phyloP scores from a whole-genome alignment of 2,888 invertebrate genomes.

The Polia nebulosa region DNA sequence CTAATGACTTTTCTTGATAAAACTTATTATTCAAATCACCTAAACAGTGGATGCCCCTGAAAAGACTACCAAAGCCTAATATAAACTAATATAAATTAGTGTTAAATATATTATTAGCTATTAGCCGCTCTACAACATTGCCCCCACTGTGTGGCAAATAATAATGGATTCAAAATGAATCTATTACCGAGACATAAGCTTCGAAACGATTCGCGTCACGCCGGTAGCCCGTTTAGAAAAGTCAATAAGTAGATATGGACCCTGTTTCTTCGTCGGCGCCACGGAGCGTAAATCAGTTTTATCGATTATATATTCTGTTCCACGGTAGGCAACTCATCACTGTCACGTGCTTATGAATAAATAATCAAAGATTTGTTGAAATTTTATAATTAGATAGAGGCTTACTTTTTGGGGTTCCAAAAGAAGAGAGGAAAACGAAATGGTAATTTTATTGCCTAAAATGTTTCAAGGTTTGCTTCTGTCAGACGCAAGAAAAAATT shows the following conservation, averaged over 20 bases:
- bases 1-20: constrained; percentile 10
- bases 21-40: constrained; percentile 1
- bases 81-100: constrained; percentile 17
- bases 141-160: constrained; percentile 25
- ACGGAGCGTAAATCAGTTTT: constrained; percentile 67
- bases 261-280: constrained; percentile 56
- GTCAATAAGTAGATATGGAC: constrained; percentile 49
- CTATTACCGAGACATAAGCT: constrained; percentile 53
- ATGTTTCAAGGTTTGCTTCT: not conserved
- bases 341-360: constrained; percentile 53
- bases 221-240: constrained; percentile 59
- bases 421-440: not conserved
- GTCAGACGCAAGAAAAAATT: not conserved
- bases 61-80: constrained; percentile 2
- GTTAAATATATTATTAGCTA: constrained; percentile 24
- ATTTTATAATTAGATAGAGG: constrained; percentile 13
- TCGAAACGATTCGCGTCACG: constrained; percentile 43
- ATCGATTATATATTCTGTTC: constrained; percentile 55
- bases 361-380: constrained; percentile 42
- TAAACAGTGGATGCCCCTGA: not conserved
- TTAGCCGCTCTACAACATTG: constrained; percentile 29
- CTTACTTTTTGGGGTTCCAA: not conserved
- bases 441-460: not conserved
- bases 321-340: constrained; percentile 60
- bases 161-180: constrained; percentile 47